A percentile compares a stretch with the other conserved stretches of the same genome.
These are phyloP conservation scores for Dolomedes plantarius DNA, from an alignment of 2,888 invertebrate genomes.

Conservation along the genomic window DNA sequence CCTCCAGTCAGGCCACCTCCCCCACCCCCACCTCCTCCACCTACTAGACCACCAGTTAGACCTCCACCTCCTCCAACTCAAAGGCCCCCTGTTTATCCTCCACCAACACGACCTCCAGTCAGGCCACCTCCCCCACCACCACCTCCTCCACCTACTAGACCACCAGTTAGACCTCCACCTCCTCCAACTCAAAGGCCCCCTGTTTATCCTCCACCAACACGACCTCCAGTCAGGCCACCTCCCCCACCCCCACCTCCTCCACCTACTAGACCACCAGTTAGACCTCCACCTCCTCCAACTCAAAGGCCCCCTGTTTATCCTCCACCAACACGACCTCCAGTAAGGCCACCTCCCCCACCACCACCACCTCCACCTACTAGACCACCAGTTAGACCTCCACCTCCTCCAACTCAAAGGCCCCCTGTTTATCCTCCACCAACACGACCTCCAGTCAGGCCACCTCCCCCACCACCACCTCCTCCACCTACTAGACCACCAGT, in stretches of 20 bases:
- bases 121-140: conserved; percentile 28
- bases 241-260: conserved; percentile 35
- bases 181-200: conserved; percentile 59
- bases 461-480: conserved; percentile 37
- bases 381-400: conserved; percentile 27
- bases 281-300: conserved; percentile 16
- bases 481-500: conserved; percentile 21
- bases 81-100: conserved; percentile 37
- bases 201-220: conserved; percentile 21
- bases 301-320: conserved; percentile 18
- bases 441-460: conserved; percentile 17
- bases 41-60: conserved; percentile 13
- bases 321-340: conserved; percentile 22
- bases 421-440: conserved; percentile 14
- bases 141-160: conserved; percentile 19
- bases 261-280: conserved; percentile 3
- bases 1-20: conserved; percentile 12
- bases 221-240: conserved; percentile 41
- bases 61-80: conserved; percentile 36
- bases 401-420: conserved; percentile 7
- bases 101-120: conserved; percentile 21
- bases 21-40: conserved; percentile 25
- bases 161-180: conserved; percentile 24
- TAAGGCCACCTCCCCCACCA: conserved; percentile 20
- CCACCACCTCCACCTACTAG: conserved; percentile 30